These are phyloP conservation scores for Urocolius indicus DNA, from an alignment of 2,113 vertebrate genomes.

Conservation along the genomic window DNA sequence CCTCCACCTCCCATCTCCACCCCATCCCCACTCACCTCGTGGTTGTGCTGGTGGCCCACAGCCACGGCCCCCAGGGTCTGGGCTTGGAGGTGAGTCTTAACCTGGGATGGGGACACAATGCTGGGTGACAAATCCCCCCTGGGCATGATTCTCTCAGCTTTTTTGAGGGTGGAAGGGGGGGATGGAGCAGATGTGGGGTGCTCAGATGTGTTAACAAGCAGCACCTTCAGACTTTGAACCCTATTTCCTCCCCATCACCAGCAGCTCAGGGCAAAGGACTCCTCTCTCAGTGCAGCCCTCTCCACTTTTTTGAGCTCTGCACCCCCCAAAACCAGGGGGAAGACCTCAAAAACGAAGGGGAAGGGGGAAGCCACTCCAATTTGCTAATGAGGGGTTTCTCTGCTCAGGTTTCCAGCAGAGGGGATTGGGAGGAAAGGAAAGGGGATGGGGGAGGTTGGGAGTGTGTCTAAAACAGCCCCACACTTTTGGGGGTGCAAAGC, in stretches of 20 bases:
- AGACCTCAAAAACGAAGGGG: too few species aligned
- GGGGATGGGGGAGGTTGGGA: too few species aligned
- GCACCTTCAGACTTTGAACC: background rate
- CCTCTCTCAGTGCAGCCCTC: background rate
- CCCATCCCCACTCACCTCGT: slow-evolving; percentile 79
- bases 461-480: background rate
- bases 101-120: slow-evolving; percentile 61
- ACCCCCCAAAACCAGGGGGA: rapidly evolving
- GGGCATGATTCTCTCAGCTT: too few species aligned
- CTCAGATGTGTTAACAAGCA: background rate
- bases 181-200: background rate
- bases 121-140: background rate
- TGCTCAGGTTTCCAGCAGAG: background rate
- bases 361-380: rapidly evolving
- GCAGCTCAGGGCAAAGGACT: background rate
- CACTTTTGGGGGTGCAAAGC: too few species aligned
- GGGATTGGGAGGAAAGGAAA: too few species aligned
- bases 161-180: too few species aligned
- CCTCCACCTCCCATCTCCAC: background rate
- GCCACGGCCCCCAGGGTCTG: slow-evolving; percentile 83
- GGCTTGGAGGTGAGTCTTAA: slow-evolving; percentile 94
- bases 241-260: background rate
- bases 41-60: slow-evolving; percentile 94
- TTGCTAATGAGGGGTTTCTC: background rate
- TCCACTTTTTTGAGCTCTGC: background rate